Evolutionary conservation across 2,888 invertebrate genomes (phyloP).

Genomic region (Scaeva pyrastri): DNA sequence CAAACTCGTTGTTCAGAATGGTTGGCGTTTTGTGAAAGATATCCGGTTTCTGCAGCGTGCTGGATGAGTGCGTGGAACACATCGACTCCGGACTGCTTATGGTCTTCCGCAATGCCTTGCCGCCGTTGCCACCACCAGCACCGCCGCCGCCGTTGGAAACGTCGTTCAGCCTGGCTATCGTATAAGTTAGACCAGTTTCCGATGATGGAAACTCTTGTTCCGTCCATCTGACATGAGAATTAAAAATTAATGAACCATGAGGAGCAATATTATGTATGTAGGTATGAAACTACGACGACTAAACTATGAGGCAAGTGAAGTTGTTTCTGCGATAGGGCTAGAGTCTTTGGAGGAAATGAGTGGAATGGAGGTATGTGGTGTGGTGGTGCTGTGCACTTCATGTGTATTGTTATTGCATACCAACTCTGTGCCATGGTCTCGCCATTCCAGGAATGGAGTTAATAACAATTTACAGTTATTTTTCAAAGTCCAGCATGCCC

Average conservation of each 20-base stretch:
- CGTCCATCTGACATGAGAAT: constrained; percentile 79
- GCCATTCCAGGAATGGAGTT: constrained; percentile 62
- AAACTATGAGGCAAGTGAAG: background rate
- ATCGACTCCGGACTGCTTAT: constrained; percentile 79
- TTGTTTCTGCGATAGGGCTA: constrained; percentile 66
- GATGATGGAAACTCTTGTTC: constrained; percentile 82
- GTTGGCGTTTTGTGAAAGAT: constrained; percentile 72
- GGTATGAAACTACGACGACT: background rate
- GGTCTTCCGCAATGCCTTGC: constrained; percentile 76
- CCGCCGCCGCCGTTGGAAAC: constrained; percentile 78
- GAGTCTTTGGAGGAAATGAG: constrained; percentile 27
- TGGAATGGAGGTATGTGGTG: background rate
- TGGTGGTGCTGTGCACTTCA: constrained; percentile 16
- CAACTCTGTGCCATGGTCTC: background rate
- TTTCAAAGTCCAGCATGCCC: constrained; percentile 67
- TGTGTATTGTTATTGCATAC: constrained; percentile 49
- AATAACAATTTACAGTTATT: constrained; percentile 73
- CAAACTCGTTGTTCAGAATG: constrained; percentile 71
- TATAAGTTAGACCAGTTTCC: constrained; percentile 83
- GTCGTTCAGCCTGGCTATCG: constrained; percentile 81
- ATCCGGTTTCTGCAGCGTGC: constrained; percentile 67
- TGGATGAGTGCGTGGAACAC: constrained; percentile 81
- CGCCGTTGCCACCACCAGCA: constrained; percentile 78
- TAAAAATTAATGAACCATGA: constrained; percentile 31
- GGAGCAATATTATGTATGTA: background rate